A percentile compares a stretch with the other conserved stretches of the same genome.
Evolutionary conservation across 2,113 vertebrate genomes (phyloP).

Genomic region (Burhinus bistriatus): DNA sequence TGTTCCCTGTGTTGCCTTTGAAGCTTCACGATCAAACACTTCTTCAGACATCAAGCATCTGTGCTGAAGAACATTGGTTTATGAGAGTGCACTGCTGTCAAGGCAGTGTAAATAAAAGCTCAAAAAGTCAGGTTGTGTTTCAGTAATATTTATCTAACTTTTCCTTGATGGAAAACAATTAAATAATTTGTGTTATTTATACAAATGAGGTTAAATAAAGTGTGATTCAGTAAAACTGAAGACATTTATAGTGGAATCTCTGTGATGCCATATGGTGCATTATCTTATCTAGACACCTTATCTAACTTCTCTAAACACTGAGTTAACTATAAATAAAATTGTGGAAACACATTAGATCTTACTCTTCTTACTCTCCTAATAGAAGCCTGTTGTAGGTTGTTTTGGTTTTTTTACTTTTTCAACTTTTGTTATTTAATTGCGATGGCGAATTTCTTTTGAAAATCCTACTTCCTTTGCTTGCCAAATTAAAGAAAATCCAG

Average conservation of each 20-base stretch:
- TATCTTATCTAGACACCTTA: constrained; percentile 4
- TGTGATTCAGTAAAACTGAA: constrained; percentile 21
- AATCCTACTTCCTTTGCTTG: not conserved
- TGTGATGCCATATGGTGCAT: not conserved
- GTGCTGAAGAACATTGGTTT: constrained; percentile 2
- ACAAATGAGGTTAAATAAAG: constrained; percentile 35
- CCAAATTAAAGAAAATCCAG: not conserved
- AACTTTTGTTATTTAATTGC: not conserved
- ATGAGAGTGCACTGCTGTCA: not conserved
- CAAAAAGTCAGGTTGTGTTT: constrained; percentile 16
- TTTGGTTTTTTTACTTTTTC: not conserved
- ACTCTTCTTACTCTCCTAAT: not conserved
- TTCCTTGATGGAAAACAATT: constrained; percentile 39
- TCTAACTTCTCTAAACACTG: constrained; percentile 32
- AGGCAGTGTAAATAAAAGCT: constrained; percentile 57
- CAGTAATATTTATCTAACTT: constrained; percentile 64
- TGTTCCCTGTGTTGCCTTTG: not conserved
- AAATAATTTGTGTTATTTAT: constrained; percentile 56
- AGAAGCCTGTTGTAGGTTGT: not conserved
- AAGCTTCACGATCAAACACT: constrained; percentile 39
- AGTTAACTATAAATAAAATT: constrained; percentile 17
- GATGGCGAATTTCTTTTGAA: not conserved
- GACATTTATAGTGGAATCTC: not conserved
- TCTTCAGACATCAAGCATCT: not conserved
- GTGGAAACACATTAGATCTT: not conserved